Conservation (phyloP, 2,113 vertebrate genomes). For the Sisor rabdophorus region DNA sequence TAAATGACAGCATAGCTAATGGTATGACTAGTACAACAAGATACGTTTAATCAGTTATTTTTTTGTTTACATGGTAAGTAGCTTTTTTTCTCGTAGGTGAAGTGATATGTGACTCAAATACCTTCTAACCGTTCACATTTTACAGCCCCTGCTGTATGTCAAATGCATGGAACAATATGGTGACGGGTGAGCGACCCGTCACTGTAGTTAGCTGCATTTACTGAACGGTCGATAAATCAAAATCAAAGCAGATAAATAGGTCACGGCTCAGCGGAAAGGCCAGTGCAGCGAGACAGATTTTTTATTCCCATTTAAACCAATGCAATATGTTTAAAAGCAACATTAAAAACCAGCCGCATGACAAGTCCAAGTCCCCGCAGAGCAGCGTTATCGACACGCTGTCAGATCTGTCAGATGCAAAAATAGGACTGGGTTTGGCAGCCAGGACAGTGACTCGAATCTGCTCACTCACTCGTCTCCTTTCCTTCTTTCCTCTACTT, state of each 20-base stretch:
- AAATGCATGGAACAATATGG: neutral
- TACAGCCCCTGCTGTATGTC: too few species aligned
- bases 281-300: neutral
- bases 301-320: neutral
- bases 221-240: neutral
- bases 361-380: neutral
- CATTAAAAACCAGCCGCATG: neutral
- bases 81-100: too few species aligned
- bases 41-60: too few species aligned
- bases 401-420: constrained; percentile 33
- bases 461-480: constrained; percentile 1
- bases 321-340: constrained; percentile 15
- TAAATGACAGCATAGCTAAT: too few species aligned
- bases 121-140: neutral
- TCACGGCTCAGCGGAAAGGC: neutral
- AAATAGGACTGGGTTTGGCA: constrained; percentile 10
- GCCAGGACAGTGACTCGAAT: neutral
- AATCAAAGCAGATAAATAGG: neutral
- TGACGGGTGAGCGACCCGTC: too few species aligned
- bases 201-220: neutral
- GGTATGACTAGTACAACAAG: too few species aligned
- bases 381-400: constrained; percentile 12
- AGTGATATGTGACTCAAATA: neutral
- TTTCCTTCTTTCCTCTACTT: neutral
- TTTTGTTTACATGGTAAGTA: too few species aligned